Evolutionary conservation across 1,140 invertebrate species (phyloP).

Genomic region (Drosophila pandora): DNA sequence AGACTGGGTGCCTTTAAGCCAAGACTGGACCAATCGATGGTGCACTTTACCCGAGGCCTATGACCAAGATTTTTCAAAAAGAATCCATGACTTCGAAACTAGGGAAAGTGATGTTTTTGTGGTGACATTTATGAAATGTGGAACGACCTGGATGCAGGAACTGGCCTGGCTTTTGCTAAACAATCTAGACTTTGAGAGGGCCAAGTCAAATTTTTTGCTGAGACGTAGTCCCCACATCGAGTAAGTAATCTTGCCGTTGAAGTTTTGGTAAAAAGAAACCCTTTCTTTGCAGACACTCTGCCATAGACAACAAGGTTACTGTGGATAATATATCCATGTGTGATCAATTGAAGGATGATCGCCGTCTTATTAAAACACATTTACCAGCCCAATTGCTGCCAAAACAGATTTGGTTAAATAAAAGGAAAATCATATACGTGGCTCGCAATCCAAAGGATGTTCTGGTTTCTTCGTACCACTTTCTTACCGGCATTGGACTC

Average conservation of each 20-base stretch:
- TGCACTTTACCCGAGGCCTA: conserved; percentile 11
- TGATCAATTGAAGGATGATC: background rate
- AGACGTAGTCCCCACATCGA: conserved; percentile 85
- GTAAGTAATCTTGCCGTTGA: conserved; percentile 28
- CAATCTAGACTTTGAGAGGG: conserved; percentile 84
- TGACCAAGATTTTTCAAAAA: background rate
- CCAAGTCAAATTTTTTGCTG: conserved; percentile 85
- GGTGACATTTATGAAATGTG: conserved; percentile 83
- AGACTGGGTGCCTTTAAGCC: conserved; percentile 23
- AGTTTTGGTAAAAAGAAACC: background rate
- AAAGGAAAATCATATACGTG: conserved; percentile 35
- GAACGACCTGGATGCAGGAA: conserved; percentile 89
- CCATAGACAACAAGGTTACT: background rate
- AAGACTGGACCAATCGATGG: conserved; percentile 35
- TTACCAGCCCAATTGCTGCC: conserved; percentile 36
- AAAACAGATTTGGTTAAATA: conserved; percentile 10
- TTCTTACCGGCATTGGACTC: background rate
- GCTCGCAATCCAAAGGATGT: conserved; percentile 49
- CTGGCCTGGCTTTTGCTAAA: conserved; percentile 87
- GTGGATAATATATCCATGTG: conserved; percentile 8
- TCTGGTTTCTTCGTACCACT: conserved; percentile 28
- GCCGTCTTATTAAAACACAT: conserved; percentile 39
- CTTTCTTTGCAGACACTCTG: background rate
- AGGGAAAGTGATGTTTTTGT: conserved; percentile 84
- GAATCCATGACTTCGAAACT: conserved; percentile 53